Conservation (phyloP, 2,888 invertebrate genomes). For the Athalia circularis region DNA sequence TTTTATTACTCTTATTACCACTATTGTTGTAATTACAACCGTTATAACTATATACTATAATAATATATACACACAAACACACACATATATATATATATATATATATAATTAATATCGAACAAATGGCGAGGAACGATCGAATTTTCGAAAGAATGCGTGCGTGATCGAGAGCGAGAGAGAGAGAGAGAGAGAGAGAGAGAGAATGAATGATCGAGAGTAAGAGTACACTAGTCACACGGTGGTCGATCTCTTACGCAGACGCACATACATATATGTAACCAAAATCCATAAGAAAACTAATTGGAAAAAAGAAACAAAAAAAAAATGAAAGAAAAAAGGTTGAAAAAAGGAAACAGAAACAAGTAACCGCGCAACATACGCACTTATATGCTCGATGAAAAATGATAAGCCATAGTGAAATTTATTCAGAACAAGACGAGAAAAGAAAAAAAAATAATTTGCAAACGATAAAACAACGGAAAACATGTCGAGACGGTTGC, state of each 20-base stretch:
- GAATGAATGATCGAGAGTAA: not conserved
- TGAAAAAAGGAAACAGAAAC: not conserved
- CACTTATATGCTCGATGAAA: no score
- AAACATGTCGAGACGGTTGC: no score
- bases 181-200: slow-evolving; percentile 45
- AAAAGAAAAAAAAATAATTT: no score
- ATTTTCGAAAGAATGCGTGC: slow-evolving; percentile 13
- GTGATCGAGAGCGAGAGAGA: slow-evolving; percentile 25
- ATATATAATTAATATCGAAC: slow-evolving; percentile 7
- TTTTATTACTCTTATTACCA: slow-evolving; percentile 41
- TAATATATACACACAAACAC: not conserved
- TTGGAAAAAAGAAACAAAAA: not conserved
- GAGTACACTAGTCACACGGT: slow-evolving; percentile 12
- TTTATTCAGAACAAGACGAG: no score
- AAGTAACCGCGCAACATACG: not conserved
- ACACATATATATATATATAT: slow-evolving; percentile 15
- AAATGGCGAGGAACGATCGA: slow-evolving; percentile 10
- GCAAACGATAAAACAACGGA: no score
- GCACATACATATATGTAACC: slow-evolving; percentile 5
- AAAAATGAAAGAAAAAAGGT: not conserved
- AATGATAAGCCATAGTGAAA: no score
- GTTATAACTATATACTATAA: not conserved
- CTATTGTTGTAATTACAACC: slow-evolving; percentile 40
- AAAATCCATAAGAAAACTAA: not conserved
- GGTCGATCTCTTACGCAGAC: slow-evolving; percentile 33